Base-by-base conservation (phyloP, 2,797 vertebrate species). In the Pipistrellus nathusii region DNA sequence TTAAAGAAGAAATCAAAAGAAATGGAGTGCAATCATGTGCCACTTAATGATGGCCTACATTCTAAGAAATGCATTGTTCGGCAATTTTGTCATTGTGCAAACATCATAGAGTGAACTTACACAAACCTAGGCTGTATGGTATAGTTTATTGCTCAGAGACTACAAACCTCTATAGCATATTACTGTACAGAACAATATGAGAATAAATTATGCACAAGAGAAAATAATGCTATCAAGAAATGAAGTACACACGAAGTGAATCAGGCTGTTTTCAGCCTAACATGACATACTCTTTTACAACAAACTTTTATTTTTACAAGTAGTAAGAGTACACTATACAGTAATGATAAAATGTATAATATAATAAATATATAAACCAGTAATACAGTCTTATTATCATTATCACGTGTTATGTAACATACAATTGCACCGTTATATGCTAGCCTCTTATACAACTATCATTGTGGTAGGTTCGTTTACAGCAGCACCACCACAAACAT, bases 1-100 rank as follows among this genome's bases (percentile, higher is more conserved):
- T 88, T 4, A 77, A 92, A 82, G 30, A 88, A 76, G 38, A 88
- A 91, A 48, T 66, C 27, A 85, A 87, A 73, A 82, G 46, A 86
- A 25, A 80, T 35, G 11, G 92, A 92, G 14, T 78, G 3, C 21
- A 57, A 21, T 57, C 51, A 38, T 38, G 21, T 23, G 10, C 32
- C 51, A 78, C 51, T 78, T 35, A 77, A 53, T 32, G 38, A 72
- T 72, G 6, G 38, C 27, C 41, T 44, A 35, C 48, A 23, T 55
- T 55, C 53, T 57, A 35, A 78, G 51, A 38, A 57, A 38, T 78
- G 21, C 32, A 78, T 57, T 78, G 32, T 78, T 78, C 3, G 21
- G 12, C 32, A 23, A 78, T 38, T 57, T 78, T 20, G 53, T 57
- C 51, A 53, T 57, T 57, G 32, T 57, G 51, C 13, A 5, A 78